Evolutionary conservation across 2,113 vertebrate species (phyloP), one percentile per base, ranked within the genome.

Genomic region (Phaetusa simplex): DNA sequence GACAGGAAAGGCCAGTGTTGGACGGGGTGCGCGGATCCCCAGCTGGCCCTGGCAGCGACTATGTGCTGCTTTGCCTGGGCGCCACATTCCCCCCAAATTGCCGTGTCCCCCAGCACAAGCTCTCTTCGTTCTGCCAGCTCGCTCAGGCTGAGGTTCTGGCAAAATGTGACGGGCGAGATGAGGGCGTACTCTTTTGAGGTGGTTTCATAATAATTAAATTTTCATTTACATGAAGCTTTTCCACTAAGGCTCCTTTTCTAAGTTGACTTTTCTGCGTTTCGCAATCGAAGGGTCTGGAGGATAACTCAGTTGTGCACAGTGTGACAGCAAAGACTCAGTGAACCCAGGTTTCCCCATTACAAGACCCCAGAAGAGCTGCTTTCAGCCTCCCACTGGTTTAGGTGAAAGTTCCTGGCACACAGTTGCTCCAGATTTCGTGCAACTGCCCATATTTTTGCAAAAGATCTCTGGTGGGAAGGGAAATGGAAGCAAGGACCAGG

Each of bases 171-270:
- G 43, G 88, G 88, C 64, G 79, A 88, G 85, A 72, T 8, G 20
- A 85, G 34, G 32, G 21, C 47, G 6, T n/a, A 3, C 30, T 43
- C 62, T 90, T 90, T 82, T 93, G 78, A 94, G 88, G 91, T 83
- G 86, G 96, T 92, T 95, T 86, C 94, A 24, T 40, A 49, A 49
- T 73, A 80, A 88, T 79, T 82, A 65, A 10, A 34, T 53, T 67
- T 79, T 91, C 70, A 70, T 91, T 95, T 87, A 49, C 90, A 90
- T 59, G 58, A 40, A 82, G 74, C 40, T 88, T 90, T 95, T 96
- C 64, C 73, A 77, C 49, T 79, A 23, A 66, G 24, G 13, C 65
- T 80, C 26, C 47, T 56, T 55, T 72, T 72, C 74, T 32, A 47
- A 26, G 29, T 3, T 34, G 69, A n/a, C 84, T 52, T 47, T 73